A percentile compares a stretch with the other conserved stretches of the same genome.
Evolutionary conservation across 35 echinoderm and acorn worm species (phyloP).

Genomic region (Chiridota heheva): DNA sequence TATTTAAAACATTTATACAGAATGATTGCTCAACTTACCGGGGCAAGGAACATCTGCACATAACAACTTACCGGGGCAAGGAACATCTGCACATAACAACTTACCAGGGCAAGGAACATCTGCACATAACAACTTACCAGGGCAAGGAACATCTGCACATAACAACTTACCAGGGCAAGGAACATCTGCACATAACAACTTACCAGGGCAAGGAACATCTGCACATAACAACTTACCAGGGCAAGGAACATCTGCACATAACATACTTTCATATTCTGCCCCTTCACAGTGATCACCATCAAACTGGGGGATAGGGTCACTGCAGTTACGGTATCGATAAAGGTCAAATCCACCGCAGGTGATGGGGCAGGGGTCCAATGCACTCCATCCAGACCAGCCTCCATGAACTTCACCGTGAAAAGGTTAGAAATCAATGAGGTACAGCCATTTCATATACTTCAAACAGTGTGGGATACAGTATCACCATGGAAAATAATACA

Average conservation of each 20-base stretch:
- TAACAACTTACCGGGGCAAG: too few species aligned
- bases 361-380: slow-evolving; percentile 61
- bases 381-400: slow-evolving; percentile 58
- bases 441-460: neutral
- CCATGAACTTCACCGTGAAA: slow-evolving; percentile 56
- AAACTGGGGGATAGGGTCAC: slow-evolving; percentile 56
- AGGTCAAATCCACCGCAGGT: slow-evolving; percentile 66
- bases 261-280: neutral
- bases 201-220: too few species aligned
- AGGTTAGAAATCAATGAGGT: neutral
- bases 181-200: too few species aligned
- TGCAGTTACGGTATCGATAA: slow-evolving; percentile 36
- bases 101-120: too few species aligned
- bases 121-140: too few species aligned
- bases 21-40: too few species aligned
- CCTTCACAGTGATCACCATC: slow-evolving; percentile 54
- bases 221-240: slow-evolving; percentile 19
- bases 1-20: too few species aligned
- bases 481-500: neutral
- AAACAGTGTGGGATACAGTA: neutral
- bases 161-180: too few species aligned
- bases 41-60: too few species aligned
- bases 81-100: too few species aligned
- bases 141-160: too few species aligned
- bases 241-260: slow-evolving; percentile 39